These are phyloP conservation scores for Drosophila nigrodunni DNA, from an alignment of 1,140 invertebrate species.

Conservation along the genomic window DNA sequence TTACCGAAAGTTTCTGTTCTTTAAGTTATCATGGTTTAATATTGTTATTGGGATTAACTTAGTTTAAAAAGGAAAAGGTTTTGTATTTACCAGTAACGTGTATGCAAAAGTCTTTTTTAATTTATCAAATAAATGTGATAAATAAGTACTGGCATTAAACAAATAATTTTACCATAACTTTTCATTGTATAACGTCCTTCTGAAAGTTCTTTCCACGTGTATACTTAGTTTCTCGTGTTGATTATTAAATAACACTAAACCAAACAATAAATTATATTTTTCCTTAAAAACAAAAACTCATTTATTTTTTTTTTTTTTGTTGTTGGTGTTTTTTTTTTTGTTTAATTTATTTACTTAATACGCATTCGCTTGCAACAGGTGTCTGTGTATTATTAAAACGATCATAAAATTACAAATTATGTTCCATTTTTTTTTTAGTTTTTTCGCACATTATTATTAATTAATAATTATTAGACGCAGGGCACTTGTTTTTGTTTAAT, in stretches of 20 bases:
- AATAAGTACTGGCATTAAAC: no score
- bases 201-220: not conserved
- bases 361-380: conserved; percentile 76
- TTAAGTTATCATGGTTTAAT: not conserved
- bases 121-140: no score
- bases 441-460: conserved; percentile 33
- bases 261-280: not conserved
- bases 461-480: conserved; percentile 47
- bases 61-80: no score
- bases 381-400: conserved; percentile 73
- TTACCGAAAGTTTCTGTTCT: no score
- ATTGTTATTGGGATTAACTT: no score
- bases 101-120: no score
- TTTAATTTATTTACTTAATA: conserved; percentile 78
- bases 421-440: conserved; percentile 49
- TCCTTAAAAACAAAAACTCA: conserved; percentile 1
- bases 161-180: no score
- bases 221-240: not conserved
- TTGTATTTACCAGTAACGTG: no score
- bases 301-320: conserved; percentile 21
- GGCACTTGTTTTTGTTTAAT: conserved; percentile 51
- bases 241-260: conserved; percentile 18
- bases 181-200: no score
- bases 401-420: conserved; percentile 65
- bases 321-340: conserved; percentile 54